phyloP scores from a whole-genome alignment of 2,888 invertebrate species.

The Drosophila quasianomalipes region DNA sequence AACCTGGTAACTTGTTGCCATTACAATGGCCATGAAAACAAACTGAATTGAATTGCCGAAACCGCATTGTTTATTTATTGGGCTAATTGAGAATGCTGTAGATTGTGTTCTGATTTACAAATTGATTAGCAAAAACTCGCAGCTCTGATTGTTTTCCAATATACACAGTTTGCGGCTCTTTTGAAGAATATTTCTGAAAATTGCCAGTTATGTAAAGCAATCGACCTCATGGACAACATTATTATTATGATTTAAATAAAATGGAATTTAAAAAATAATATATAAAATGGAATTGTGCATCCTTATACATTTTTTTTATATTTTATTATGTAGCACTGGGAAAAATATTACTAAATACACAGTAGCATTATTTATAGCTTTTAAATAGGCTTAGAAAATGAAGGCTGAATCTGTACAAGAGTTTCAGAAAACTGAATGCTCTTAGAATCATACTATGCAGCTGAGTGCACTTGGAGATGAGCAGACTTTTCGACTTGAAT shows the following conservation, averaged over 20 bases:
- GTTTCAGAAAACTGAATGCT: background rate
- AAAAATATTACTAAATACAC: too few species aligned
- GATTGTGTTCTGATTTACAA: conserved; percentile 18
- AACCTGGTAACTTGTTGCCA: conserved; percentile 65
- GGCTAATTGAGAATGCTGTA: conserved; percentile 58
- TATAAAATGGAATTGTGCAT: background rate
- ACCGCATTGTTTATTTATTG: conserved; percentile 58
- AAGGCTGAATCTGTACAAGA: background rate
- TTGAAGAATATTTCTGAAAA: background rate
- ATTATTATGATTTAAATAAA: background rate
- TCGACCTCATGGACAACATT: background rate
- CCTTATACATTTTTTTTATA: too few species aligned
- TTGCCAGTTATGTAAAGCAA: background rate
- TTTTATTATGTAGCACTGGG: too few species aligned
- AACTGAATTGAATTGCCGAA: conserved; percentile 39
- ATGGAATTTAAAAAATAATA: background rate
- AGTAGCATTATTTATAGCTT: too few species aligned
- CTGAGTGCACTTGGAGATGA: background rate
- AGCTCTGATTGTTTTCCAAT: background rate
- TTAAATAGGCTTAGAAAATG: too few species aligned
- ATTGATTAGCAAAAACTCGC: conserved; percentile 12
- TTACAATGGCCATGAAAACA: conserved; percentile 45
- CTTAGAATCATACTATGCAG: background rate
- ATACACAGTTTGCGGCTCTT: background rate
- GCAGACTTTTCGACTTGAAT: background rate